These are phyloP conservation scores for Cremastobaeus sp. DNA, from an alignment of 2,888 invertebrate genomes.

Conservation along the genomic window DNA sequence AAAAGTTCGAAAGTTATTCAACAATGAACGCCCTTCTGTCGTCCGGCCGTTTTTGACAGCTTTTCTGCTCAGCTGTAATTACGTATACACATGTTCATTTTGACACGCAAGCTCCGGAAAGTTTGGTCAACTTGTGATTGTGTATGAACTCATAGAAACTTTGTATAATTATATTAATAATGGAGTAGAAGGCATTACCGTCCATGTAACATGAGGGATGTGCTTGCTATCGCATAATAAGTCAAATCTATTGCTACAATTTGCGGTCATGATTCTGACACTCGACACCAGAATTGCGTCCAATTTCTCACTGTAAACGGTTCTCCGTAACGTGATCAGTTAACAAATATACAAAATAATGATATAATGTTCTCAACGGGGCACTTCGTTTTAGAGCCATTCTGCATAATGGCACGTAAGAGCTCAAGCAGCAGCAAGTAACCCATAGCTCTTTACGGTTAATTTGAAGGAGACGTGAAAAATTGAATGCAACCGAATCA, in stretches of 20 bases:
- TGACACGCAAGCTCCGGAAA: background rate
- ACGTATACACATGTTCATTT: background rate
- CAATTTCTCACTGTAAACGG: slow-evolving; percentile 25
- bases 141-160: slow-evolving; percentile 6
- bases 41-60: too few relatives aligned
- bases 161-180: slow-evolving; percentile 12
- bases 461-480: too few relatives aligned
- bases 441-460: too few relatives aligned
- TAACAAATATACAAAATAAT: slow-evolving; percentile 17
- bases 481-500: too few relatives aligned
- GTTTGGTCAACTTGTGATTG: slow-evolving; percentile 44
- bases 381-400: slow-evolving; percentile 6
- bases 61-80: too few relatives aligned
- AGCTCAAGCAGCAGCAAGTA: background rate
- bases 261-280: slow-evolving; percentile 48
- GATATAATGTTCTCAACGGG: slow-evolving; percentile 16
- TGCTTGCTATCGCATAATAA: slow-evolving; percentile 40
- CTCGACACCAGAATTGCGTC: slow-evolving; percentile 26
- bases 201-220: slow-evolving; percentile 16
- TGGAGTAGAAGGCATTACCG: slow-evolving; percentile 30
- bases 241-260: slow-evolving; percentile 44
- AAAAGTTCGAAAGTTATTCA: too few relatives aligned
- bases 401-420: background rate
- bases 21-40: too few relatives aligned
- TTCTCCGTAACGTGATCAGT: slow-evolving; percentile 29